Base-by-base conservation (phyloP, 1,140 invertebrate species). In the Matsumurasca onukii region DNA sequence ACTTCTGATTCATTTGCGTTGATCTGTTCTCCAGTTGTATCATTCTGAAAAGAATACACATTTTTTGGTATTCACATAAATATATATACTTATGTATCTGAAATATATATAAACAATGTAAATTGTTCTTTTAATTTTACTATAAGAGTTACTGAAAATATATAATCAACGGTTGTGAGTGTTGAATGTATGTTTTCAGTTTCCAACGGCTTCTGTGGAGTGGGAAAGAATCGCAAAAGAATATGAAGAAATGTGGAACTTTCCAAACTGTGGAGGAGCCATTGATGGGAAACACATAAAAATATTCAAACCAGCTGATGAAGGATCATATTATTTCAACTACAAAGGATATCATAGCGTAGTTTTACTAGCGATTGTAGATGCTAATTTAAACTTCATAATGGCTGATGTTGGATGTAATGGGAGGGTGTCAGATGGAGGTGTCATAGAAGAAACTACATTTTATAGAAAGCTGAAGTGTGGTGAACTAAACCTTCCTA, bases 261-360 rank as follows among this genome's bases (percentile, higher is more conserved):
- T 80, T 70, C 79, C 78, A 51, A 70, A 78, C 59, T 79, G 76
- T 69, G 55, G 80, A 12, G 80, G 80, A 3, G 74, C 80, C 24
- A 69, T 82, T 2, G 82, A 84, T 74, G 82, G 83, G 0, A 85
- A 84, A 69, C 82, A 86, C 73, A 63, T 85, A 22, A 65, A 73
- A 1, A 78, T 83, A 31, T 67, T 77, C 73, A 69, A 62, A 1
- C 81, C 82, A 49, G 3, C 48, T 24, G 71, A 77, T 31, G 76
- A 75, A 69, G 83, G 83, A 63, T 72, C 73, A 9, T 72, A 77
- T 13, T 86, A 76, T 78, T 82, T 75, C 55, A 86, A 85, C 72
- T 84, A 85, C 69, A 85, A 85, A 68, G 73, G 76, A 25, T 78
- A 71, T 52, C 81, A 80, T 74, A 82, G 80, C 66, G 79, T 84